A percentile compares a stretch with the other conserved stretches of the same genome.
Evolutionary conservation across 2,888 invertebrate genomes (phyloP).

Genomic region (Tetragonisca angustula): DNA sequence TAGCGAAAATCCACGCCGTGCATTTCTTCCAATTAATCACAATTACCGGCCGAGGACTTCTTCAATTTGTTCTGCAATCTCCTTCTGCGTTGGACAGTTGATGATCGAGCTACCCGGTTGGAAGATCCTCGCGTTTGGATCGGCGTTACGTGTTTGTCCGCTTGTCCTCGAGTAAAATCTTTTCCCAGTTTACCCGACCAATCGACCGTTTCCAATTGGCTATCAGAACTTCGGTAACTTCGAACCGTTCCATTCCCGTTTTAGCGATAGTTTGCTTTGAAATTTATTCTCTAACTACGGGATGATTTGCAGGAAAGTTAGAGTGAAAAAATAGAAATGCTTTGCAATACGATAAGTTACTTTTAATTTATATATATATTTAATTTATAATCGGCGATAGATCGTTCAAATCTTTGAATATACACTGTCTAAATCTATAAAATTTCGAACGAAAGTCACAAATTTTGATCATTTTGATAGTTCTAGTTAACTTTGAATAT

Average conservation of each 20-base stretch:
- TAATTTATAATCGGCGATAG: no score
- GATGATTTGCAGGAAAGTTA: no score
- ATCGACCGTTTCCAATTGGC: not conserved
- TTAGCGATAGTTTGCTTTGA: no score
- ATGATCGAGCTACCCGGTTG: constrained; percentile 1
- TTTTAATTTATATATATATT: no score
- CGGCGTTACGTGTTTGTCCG: not conserved
- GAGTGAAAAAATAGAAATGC: no score
- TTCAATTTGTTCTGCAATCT: constrained; percentile 47
- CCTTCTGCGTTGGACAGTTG: constrained; percentile 1
- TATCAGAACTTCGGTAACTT: not conserved
- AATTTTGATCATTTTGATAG: no score
- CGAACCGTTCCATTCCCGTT: no score
- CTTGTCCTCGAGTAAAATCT: not conserved
- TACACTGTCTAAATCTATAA: no score
- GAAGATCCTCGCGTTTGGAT: not conserved
- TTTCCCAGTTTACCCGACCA: not conserved
- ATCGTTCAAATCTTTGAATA: no score
- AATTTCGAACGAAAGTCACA: no score
- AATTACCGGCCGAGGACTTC: constrained; percentile 42
- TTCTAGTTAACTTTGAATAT: not conserved
- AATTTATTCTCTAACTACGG: no score
- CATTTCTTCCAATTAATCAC: constrained; percentile 54
- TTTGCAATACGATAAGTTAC: no score
- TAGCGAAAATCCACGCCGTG: constrained; percentile 7